Evolutionary conservation across 2,797 vertebrate species (phyloP).

Genomic region (Melanotaenia parkinsoni): DNA sequence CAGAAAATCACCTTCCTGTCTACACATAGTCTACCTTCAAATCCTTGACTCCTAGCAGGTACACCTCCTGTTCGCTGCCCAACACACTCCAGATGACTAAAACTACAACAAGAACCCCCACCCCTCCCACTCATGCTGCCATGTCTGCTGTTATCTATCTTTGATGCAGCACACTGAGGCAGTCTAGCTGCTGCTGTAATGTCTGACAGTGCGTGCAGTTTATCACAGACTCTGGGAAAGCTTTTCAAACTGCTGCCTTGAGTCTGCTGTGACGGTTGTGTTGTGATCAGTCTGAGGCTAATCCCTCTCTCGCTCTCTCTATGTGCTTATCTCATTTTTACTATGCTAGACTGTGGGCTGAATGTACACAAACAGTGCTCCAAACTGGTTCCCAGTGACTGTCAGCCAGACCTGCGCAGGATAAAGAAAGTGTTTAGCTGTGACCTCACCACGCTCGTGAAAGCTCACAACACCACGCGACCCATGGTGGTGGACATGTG

Average conservation of each 20-base stretch:
- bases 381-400: slow-evolving; percentile 97
- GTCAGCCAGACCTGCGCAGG: slow-evolving; percentile 96
- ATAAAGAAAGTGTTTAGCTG: slow-evolving; percentile 98
- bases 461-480: slow-evolving; percentile 93
- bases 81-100: slow-evolving; percentile 33
- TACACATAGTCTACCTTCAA: slow-evolving; percentile 14
- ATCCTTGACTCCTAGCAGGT: slow-evolving; percentile 31
- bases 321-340: slow-evolving; percentile 27
- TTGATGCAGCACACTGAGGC: slow-evolving; percentile 35
- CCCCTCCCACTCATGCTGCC: slow-evolving; percentile 13
- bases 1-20: slow-evolving; percentile 6
- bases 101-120: slow-evolving; percentile 45
- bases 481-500: slow-evolving; percentile 99
- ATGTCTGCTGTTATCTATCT: slow-evolving; percentile 54
- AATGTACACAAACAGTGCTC: slow-evolving; percentile 99
- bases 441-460: slow-evolving; percentile 97
- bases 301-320: slow-evolving; percentile 46
- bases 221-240: slow-evolving; percentile 56
- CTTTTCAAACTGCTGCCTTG: slow-evolving; percentile 56
- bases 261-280: slow-evolving; percentile 49
- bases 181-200: slow-evolving; percentile 53
- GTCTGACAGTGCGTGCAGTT: slow-evolving; percentile 54
- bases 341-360: slow-evolving; percentile 90
- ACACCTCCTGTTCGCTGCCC: slow-evolving; percentile 49
- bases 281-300: slow-evolving; percentile 49